phyloP scores from a whole-genome alignment of 1,140 invertebrate genomes.

The Drosophila repletoides region DNA sequence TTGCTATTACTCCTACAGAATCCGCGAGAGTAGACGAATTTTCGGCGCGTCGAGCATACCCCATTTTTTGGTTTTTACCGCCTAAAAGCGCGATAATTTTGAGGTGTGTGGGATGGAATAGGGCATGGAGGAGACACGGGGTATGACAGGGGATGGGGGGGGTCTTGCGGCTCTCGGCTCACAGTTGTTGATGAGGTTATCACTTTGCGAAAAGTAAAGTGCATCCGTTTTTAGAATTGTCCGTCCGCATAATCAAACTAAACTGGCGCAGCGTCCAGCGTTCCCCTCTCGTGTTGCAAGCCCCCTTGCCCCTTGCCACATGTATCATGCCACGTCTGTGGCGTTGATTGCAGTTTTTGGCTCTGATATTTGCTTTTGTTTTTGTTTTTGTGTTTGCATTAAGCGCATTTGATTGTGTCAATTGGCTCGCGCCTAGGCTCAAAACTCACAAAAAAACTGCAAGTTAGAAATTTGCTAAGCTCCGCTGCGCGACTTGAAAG shows the following conservation, averaged over 20 bases:
- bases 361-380: too few relatives aligned
- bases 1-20: too few relatives aligned
- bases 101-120: neutral
- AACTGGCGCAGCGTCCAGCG: slow-evolving; percentile 58
- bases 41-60: too few relatives aligned
- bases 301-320: neutral
- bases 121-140: neutral
- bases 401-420: slow-evolving; percentile 77
- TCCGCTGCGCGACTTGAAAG: neutral
- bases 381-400: slow-evolving; percentile 52
- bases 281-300: neutral
- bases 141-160: neutral
- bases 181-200: slow-evolving; percentile 63
- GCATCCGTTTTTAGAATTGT: slow-evolving; percentile 74
- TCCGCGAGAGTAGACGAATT: too few relatives aligned
- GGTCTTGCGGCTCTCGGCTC: neutral
- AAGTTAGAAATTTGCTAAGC: slow-evolving; percentile 17
- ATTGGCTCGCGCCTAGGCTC: slow-evolving; percentile 75
- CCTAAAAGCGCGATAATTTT: slow-evolving; percentile 66
- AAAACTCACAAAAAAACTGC: slow-evolving; percentile 17
- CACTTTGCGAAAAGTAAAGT: slow-evolving; percentile 72
- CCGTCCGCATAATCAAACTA: slow-evolving; percentile 71
- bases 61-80: neutral
- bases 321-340: slow-evolving; percentile 18
- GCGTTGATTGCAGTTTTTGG: slow-evolving; percentile 66